These are phyloP conservation scores for Dreissena rostriformis DNA, from an alignment of 1,140 invertebrate genomes.

Conservation along the genomic window DNA sequence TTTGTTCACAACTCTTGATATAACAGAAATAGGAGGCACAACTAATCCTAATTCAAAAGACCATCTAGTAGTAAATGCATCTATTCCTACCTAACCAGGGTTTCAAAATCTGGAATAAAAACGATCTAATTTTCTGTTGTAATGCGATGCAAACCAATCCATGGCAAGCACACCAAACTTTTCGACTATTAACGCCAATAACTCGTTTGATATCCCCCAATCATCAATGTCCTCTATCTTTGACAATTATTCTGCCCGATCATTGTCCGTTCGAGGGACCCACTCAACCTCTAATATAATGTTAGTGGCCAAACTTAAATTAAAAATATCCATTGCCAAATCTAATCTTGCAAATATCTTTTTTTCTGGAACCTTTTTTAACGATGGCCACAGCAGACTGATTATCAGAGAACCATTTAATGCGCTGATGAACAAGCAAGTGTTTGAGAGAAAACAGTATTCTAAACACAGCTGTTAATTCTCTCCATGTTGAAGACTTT, in stretches of 20 bases:
- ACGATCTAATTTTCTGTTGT: constrained; percentile 1
- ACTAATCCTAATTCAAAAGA: not conserved
- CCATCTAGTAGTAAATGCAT: constrained; percentile 8
- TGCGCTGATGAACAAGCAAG: not conserved
- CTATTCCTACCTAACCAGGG: not conserved
- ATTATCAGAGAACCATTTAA: constrained; percentile 42
- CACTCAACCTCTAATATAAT: constrained; percentile 12
- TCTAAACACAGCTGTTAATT: not conserved
- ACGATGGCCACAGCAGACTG: not conserved
- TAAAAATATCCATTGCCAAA: constrained; percentile 19
- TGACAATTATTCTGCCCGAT: constrained; percentile 7
- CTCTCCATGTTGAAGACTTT: constrained; percentile 43
- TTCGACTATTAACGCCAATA: too few species aligned
- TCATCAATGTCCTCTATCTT: constrained; percentile 26
- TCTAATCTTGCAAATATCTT: constrained; percentile 1
- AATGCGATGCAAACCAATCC: constrained; percentile 15
- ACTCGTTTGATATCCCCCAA: constrained; percentile 8
- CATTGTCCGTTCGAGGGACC: constrained; percentile 25
- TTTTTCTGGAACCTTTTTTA: constrained; percentile 24
- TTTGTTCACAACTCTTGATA: constrained; percentile 13
- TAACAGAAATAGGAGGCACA: constrained; percentile 5
- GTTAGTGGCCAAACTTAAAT: not conserved
- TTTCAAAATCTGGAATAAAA: constrained; percentile 26
- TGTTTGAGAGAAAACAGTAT: constrained; percentile 1
- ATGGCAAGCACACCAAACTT: constrained; percentile 2